A percentile compares a stretch with the other conserved stretches of the same genome.
Conservation (phyloP, 2,888 invertebrate genomes). For the Microlaimidae sp. region DNA sequence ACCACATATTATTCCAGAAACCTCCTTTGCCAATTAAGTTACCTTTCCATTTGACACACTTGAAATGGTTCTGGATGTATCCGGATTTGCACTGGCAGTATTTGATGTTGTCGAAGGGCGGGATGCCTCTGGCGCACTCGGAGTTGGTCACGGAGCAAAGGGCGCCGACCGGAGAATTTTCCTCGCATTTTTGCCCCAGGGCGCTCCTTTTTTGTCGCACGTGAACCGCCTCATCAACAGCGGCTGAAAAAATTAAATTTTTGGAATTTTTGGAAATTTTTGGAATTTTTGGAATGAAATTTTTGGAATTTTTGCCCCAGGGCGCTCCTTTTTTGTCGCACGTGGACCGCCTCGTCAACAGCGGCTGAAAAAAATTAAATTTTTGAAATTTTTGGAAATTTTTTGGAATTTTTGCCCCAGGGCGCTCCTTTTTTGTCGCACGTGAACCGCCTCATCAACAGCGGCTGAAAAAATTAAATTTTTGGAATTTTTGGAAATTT, state of each 20-base stretch:
- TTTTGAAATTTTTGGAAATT: too few relatives aligned
- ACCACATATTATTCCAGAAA: too few relatives aligned
- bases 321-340: slow-evolving; percentile 1
- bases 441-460: background rate
- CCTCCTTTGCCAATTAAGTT: too few relatives aligned
- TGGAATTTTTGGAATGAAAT: too few relatives aligned
- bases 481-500: too few relatives aligned
- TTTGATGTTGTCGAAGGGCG: slow-evolving; percentile 11
- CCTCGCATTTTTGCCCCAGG: slow-evolving; percentile 10
- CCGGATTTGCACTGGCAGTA: slow-evolving; percentile 12
- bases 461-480: too few relatives aligned
- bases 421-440: slow-evolving; percentile 1
- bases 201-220: slow-evolving; percentile 1
- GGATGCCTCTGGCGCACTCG: slow-evolving; percentile 8
- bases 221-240: background rate
- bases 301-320: slow-evolving; percentile 11
- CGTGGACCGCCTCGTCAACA: background rate
- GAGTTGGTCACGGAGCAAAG: slow-evolving; percentile 5
- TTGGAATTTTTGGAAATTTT: too few relatives aligned
- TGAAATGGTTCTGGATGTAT: slow-evolving; percentile 13
- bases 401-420: slow-evolving; percentile 9
- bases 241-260: too few relatives aligned
- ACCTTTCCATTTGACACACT: slow-evolving; percentile 4
- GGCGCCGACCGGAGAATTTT: slow-evolving; percentile 1
- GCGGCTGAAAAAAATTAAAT: too few relatives aligned